A percentile compares a stretch with the other conserved stretches of the same genome.
phyloP scores from a whole-genome alignment of 2,797 vertebrate genomes.

The Paguma larvata region DNA sequence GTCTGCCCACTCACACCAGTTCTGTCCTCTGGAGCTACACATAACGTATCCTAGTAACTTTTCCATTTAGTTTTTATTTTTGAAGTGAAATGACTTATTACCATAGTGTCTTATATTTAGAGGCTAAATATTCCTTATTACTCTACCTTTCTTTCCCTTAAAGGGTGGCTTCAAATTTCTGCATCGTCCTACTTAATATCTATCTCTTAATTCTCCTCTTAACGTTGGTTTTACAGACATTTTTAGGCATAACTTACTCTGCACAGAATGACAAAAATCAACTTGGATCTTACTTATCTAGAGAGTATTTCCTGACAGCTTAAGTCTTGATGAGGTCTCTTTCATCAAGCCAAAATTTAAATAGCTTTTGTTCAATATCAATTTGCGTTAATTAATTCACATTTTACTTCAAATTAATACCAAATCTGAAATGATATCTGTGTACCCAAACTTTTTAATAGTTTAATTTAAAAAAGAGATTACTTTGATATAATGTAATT shows the following conservation, averaged over 20 bases:
- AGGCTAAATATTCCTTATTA: neutral
- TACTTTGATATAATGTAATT: neutral
- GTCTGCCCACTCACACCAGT: neutral
- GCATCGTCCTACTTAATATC: neutral
- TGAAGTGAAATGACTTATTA: neutral
- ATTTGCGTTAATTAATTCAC: neutral
- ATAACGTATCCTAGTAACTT: neutral
- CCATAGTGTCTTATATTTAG: neutral
- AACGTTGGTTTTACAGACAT: neutral
- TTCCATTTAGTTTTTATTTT: neutral
- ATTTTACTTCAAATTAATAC: neutral
- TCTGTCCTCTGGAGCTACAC: neutral
- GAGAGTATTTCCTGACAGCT: neutral
- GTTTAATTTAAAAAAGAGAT: neutral
- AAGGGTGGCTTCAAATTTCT: neutral
- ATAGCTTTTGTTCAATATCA: neutral
- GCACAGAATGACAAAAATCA: neutral
- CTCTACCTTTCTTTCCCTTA: neutral
- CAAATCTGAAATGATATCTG: neutral
- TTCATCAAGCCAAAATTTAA: neutral
- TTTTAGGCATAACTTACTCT: neutral
- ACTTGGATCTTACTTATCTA: neutral
- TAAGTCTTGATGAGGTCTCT: neutral
- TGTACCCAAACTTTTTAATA: neutral
- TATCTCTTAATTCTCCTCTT: neutral